A percentile compares a stretch with the other conserved stretches of the same genome.
These are phyloP conservation scores for Mactra quadrangularis DNA, from an alignment of 1,140 invertebrate genomes.

Conservation along the genomic window DNA sequence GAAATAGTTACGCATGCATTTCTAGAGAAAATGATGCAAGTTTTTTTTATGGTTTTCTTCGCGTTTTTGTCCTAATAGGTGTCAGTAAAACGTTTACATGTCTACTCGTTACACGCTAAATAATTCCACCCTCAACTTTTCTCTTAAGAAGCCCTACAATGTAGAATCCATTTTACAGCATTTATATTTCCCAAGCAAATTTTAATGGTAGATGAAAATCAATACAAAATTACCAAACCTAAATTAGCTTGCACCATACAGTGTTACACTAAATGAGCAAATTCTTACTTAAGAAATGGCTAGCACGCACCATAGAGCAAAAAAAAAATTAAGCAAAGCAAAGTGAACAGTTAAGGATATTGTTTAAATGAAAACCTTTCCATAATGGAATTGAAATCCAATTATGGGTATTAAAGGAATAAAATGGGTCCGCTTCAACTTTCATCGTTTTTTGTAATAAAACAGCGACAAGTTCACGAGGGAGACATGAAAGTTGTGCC, in stretches of 20 bases:
- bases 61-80: not conserved
- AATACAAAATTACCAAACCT: conserved; percentile 62
- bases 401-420: conserved; percentile 56
- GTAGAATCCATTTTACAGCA: conserved; percentile 34
- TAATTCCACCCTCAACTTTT: conserved; percentile 33
- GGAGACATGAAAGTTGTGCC: conserved; percentile 41
- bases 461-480: conserved; percentile 24
- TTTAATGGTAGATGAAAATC: conserved; percentile 61
- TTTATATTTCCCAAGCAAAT: conserved; percentile 46
- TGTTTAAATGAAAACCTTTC: conserved; percentile 36
- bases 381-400: conserved; percentile 50
- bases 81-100: not conserved
- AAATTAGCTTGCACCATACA: conserved; percentile 55
- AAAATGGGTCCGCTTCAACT: conserved; percentile 33
- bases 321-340: not conserved
- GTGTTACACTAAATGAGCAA: conserved; percentile 43
- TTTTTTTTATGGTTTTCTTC: not conserved
- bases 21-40: not conserved
- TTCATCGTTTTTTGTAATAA: conserved; percentile 37
- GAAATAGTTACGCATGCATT: not conserved
- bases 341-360: conserved; percentile 41
- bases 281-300: conserved; percentile 32
- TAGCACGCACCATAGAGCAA: conserved; percentile 9
- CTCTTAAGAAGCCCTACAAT: conserved; percentile 2
- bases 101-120: conserved; percentile 3